A percentile compares a stretch with the other conserved stretches of the same genome.
Conservation (phyloP, 2,888 invertebrate genomes). For the Julus scanicus region DNA sequence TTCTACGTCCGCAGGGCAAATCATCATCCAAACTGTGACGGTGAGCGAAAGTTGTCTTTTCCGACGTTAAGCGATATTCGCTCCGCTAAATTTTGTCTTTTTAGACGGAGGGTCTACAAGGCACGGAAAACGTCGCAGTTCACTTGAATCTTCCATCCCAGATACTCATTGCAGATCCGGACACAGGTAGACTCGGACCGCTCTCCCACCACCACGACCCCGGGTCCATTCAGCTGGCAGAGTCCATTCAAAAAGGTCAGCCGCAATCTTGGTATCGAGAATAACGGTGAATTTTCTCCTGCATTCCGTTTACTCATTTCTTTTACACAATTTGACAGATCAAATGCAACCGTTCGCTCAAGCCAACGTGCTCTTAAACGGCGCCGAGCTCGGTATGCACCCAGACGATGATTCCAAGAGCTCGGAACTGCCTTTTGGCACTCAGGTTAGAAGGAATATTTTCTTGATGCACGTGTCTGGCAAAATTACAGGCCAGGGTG, state of each 20-base stretch:
- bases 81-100: neutral
- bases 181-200: neutral
- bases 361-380: neutral
- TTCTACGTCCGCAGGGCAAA: constrained; percentile 62
- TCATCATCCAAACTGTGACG: constrained; percentile 62
- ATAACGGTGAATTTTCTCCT: no score
- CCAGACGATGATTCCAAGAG: neutral
- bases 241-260: neutral
- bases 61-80: neutral
- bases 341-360: neutral
- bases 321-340: neutral
- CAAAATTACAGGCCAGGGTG: no score
- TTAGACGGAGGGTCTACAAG: constrained; percentile 59
- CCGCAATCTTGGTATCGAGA: neutral
- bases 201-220: neutral
- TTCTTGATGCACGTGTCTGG: no score
- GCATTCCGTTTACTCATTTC: neutral
- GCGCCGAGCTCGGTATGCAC: neutral
- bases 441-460: neutral
- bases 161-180: constrained; percentile 60
- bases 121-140: constrained; percentile 61
- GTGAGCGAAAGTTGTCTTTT: constrained; percentile 54
- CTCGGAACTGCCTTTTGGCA: neutral
- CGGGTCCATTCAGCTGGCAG: neutral
- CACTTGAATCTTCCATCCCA: constrained; percentile 62